Conservation (phyloP, 2,113 vertebrate genomes). For the Centrocercus urophasianus region DNA sequence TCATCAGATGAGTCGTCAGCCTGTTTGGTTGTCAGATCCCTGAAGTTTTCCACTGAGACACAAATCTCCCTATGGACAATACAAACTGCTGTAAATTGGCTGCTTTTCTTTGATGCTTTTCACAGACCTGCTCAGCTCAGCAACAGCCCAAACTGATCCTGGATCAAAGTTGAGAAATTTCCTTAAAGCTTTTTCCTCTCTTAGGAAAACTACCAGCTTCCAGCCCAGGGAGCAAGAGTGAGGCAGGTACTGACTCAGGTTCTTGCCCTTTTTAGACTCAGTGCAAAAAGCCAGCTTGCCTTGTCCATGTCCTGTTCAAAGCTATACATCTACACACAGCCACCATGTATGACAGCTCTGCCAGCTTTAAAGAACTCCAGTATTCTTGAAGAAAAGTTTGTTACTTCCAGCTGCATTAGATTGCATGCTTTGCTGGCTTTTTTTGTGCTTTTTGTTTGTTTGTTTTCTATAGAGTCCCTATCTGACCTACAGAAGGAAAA, state of each 20-base stretch:
- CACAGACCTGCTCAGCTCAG: background rate
- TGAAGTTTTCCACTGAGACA: background rate
- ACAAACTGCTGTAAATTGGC: background rate
- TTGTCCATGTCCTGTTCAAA: background rate
- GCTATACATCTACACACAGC: background rate
- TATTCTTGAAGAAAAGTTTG: background rate
- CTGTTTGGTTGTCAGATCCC: background rate
- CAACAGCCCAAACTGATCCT: background rate
- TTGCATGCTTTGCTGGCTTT: background rate
- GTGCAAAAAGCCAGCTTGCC: background rate
- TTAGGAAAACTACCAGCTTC: background rate
- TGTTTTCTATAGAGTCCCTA: background rate
- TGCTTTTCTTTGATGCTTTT: background rate
- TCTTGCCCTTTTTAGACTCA: background rate
- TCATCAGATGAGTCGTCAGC: background rate
- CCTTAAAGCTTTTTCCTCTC: background rate
- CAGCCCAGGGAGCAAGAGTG: rapidly evolving
- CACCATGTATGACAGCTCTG: background rate
- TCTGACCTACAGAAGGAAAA: background rate
- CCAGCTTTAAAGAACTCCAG: background rate
- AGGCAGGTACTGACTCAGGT: background rate
- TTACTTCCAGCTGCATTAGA: background rate
- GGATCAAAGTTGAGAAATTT: background rate
- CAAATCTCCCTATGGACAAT: background rate
- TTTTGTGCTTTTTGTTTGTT: background rate